phyloP scores from a whole-genome alignment of 2,888 invertebrate genomes.

The Chrysodeixis includens region DNA sequence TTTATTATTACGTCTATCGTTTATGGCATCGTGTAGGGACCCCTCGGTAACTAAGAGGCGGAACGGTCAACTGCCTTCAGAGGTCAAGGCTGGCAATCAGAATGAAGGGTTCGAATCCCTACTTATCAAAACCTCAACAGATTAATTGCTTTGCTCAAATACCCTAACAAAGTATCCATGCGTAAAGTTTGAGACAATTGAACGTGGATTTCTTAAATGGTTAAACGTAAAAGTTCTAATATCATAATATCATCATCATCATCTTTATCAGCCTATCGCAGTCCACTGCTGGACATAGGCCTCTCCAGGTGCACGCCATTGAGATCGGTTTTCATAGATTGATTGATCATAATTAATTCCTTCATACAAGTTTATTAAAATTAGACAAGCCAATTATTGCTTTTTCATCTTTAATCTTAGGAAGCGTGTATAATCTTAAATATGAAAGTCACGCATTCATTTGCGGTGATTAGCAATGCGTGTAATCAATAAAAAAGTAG shows the following conservation, averaged over 20 bases:
- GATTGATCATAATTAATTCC: too few relatives aligned
- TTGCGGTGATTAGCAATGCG: constrained; percentile 29
- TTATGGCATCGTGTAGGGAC: constrained; percentile 2
- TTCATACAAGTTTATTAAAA: too few relatives aligned
- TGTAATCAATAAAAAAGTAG: constrained; percentile 35
- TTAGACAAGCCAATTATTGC: too few relatives aligned
- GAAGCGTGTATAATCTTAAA: too few relatives aligned
- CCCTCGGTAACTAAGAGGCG: constrained; percentile 3
- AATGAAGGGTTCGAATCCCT: not conserved
- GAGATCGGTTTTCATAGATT: too few relatives aligned
- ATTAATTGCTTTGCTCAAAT: not conserved
- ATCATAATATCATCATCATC: too few relatives aligned
- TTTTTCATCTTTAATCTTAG: too few relatives aligned
- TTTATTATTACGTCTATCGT: not conserved
- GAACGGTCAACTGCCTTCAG: not conserved
- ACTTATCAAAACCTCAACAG: not conserved
- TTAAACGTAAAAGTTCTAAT: too few relatives aligned
- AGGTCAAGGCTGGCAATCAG: not conserved
- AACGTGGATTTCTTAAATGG: not conserved
- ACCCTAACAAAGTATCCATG: not conserved
- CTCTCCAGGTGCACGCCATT: too few relatives aligned
- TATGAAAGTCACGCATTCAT: too few relatives aligned
- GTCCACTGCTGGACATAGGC: too few relatives aligned
- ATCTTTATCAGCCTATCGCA: too few relatives aligned
- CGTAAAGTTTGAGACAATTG: not conserved